Base-by-base conservation (phyloP, 2,797 vertebrate species). In the Microctenopoma steveboyesi region DNA sequence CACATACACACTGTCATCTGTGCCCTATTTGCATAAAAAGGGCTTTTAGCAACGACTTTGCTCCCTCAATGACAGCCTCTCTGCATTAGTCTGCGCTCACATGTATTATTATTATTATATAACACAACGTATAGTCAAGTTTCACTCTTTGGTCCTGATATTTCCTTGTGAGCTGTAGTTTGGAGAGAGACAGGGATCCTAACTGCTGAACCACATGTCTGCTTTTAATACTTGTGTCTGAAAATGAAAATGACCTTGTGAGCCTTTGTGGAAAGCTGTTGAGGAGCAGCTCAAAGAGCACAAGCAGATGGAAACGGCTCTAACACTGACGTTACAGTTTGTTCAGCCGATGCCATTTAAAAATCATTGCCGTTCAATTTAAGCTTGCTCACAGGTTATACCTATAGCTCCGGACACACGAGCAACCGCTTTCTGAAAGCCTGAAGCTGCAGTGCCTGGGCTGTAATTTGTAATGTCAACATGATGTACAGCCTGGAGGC, bases 11-110 rank as follows among this genome's bases (percentile, higher is more conserved):
- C 73, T 66, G 73, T 84, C 76, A 76, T 87, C 76, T 75, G 56
- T 5, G 14, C 74, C 0, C 58, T 69, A 89, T 90, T 89, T 90
- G 85, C 90, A 90, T 90, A 84, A 87, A 76, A 82, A 86, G 79
- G 86, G 85, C 88, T 86, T 86, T 91, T 89, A 88, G 89, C 73
- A 37, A 88, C 88, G 86, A 82, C 88, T 88, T 90, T 88, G 86
- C 71, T 80, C 60, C 84, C 85, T 85, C 79, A 86, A 83, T 86
- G 88, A 89, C 86, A 86, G 76, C 64, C 78, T 87, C 64, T 79
- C 72, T 75, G 81, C 82, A 81, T 87, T 77, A 84, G 85, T 82
- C 70, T 62, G 53, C 47, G 28, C 33, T 59, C 47, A 4, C 58
- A 63, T 66, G 49, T 43, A 57, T 7, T 33, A 18, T n/a, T n/a